Base-by-base conservation (phyloP, 2,797 vertebrate species). In the Dryobates pubescens region DNA sequence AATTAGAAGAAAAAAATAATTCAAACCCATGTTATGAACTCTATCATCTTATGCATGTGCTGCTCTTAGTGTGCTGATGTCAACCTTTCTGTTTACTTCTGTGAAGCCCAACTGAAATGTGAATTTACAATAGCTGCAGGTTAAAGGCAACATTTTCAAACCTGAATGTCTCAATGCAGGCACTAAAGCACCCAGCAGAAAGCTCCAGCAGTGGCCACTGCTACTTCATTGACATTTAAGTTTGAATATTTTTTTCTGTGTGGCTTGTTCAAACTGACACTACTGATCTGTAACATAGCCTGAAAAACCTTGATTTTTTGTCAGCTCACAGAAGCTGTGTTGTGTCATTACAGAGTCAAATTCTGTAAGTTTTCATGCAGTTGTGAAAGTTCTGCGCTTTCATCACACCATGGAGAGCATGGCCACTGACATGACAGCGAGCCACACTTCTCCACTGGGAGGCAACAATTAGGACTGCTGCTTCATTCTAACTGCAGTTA, bases 101-200 rank as follows among this genome's bases (percentile, higher is more conserved):
- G 26, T 73, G 59, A 61, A 89, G 17, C 4, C 15, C 62, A 88
- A 68, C 30, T 75, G 82, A 87, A 77, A 80, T 0, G 2, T 85
- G 63, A 69, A 72, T 79, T 89, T 94, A 84, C 45, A 86, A 89
- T 75, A 91, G 90, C 82, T 81, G 38, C 72, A 92, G 53, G 84
- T 81, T 90, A 92, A 85, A 90, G 76, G 78, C 65, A 96, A 94
- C 81, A 92, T 96, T 96, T 96, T 95, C 94, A 89, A 89, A 85
- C 10, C 18, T 62, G 24, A 57, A 53, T 80, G 62, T 86, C 68
- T 90, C 81, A 86, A 91, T n/a, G 23, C 24, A 88, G 32, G 30
- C 59, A 82, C 43, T 10, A 51, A 79, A 81, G 30, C 64, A 77
- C 47, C 53, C 59, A 43, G 73, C 19, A 92, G 57, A 88, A 88